Percentiles rank a stretch among this genome's conserved stretches.
Evolutionary conservation across 2,113 vertebrate genomes (phyloP).

Genomic region (Herpailurus yagouaroundi): DNA sequence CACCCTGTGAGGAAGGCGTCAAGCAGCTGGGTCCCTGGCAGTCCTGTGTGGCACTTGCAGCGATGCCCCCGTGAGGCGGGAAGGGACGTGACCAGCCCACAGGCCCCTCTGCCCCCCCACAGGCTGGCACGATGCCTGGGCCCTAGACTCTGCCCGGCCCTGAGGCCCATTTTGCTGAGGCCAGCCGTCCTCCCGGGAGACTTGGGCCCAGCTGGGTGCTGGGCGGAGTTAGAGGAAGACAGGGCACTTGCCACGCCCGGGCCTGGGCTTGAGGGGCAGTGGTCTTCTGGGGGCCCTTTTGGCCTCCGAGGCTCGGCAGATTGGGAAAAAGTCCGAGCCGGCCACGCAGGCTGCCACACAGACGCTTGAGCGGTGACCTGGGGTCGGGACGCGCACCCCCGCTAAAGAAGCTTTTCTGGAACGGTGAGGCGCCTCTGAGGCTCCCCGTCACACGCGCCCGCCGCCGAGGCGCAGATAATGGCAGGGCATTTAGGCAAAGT

Average conservation of each 20-base stretch:
- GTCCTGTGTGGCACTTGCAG: not conserved
- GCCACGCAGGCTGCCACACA: not conserved
- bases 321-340: not conserved
- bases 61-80: not conserved
- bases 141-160: not conserved
- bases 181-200: too few species aligned
- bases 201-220: not conserved
- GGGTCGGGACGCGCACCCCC: accelerated
- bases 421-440: not conserved
- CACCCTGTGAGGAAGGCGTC: accelerated
- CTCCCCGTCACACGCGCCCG: not conserved
- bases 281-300: accelerated
- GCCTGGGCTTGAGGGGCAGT: not conserved
- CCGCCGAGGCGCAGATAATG: not conserved
- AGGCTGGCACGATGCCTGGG: not conserved
- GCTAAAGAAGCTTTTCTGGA: not conserved
- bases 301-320: not conserved
- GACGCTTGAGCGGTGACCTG: not conserved
- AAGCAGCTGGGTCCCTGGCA: accelerated
- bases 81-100: accelerated
- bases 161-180: accelerated
- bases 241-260: too few species aligned
- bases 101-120: too few species aligned
- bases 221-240: not conserved
- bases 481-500: not conserved